Base-by-base conservation (phyloP, 1,140 invertebrate genomes). In the Scaptomyza pallida region DNA sequence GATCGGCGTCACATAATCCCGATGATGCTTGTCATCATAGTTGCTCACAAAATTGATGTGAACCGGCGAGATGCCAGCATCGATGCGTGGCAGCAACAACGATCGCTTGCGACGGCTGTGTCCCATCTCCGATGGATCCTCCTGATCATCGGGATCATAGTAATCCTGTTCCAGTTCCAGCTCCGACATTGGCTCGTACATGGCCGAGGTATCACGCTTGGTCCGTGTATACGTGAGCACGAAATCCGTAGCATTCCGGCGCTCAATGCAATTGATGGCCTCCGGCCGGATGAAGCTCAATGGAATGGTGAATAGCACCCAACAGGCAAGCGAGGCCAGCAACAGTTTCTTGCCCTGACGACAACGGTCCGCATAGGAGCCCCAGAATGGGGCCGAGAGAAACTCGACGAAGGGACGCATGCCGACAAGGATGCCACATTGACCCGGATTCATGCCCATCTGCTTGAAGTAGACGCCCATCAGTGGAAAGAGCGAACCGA, bases 391-490 rank as follows among this genome's bases (percentile, higher is more conserved):
- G 0, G 97, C 97, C 40, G 97, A 97, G n/a, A 99, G 92, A 91
- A 99, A 99, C 92, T 99, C 99, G 3, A 99, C 96, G 81, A 99
- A 98, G 0, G 99, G 98, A 70, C 99, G 94, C 57, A 96, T 95
- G 16, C 98, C 98, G 67, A 98, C 96, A 0, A 98, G 94, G 21
- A 99, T 93, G 12, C 98, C 98, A 80, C 97, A 97, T 91, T 99
- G 98, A 4, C 95, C 95, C 0, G 98, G 96, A 92, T 98, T 99
- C 97, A 99, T 98, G 5, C 98, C 98, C 94, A 99, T 96, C 92
- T 99, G 98, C 92, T 97, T 99, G 93, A 99, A 99, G 92, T 99
- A 99, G 16, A 99, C 97, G 16, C 97, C 98, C 95, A 99, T 97
- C 21, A 99, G 92, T 0, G 99, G 99, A 90, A 99, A 99, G 0